Percentiles rank a stretch among this genome's conserved stretches.
Conservation (phyloP, 2,113 vertebrate species). For the Ariopsis seemanni region DNA sequence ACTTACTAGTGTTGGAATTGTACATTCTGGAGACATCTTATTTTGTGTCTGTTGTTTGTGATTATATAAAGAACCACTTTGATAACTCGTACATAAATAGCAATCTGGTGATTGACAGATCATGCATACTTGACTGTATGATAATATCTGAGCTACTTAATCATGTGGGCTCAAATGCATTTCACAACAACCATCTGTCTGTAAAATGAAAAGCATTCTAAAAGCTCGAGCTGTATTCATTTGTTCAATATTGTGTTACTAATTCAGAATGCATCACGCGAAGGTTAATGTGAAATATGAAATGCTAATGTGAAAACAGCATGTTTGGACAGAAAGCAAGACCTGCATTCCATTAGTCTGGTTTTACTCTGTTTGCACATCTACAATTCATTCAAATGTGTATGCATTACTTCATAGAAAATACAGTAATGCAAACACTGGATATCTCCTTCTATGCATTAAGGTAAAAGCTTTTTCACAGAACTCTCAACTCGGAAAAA, state of each 20-base stretch:
- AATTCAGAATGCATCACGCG: not conserved
- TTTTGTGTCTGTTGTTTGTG: not conserved
- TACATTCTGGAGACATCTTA: not conserved
- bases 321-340: constrained; percentile 14
- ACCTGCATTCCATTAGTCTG: constrained; percentile 24
- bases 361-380: not conserved
- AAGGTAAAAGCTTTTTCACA: not conserved
- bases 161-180: not conserved
- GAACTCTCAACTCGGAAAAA: not conserved
- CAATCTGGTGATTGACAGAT: not conserved
- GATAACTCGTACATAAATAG: not conserved
- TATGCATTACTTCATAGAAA: constrained; percentile 2
- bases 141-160: constrained; percentile 4
- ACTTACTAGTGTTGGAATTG: not conserved
- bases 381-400: constrained; percentile 19
- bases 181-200: constrained; percentile 4
- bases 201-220: not conserved
- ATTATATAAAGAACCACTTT: not conserved
- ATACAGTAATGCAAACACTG: not conserved
- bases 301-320: constrained; percentile 17
- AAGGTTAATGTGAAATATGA: constrained; percentile 4
- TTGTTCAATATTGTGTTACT: not conserved
- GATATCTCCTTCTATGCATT: not conserved
- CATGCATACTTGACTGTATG: constrained; percentile 1
- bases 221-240: not conserved